Base-by-base conservation (phyloP, 2,797 vertebrate species). In the Cygnus olor region DNA sequence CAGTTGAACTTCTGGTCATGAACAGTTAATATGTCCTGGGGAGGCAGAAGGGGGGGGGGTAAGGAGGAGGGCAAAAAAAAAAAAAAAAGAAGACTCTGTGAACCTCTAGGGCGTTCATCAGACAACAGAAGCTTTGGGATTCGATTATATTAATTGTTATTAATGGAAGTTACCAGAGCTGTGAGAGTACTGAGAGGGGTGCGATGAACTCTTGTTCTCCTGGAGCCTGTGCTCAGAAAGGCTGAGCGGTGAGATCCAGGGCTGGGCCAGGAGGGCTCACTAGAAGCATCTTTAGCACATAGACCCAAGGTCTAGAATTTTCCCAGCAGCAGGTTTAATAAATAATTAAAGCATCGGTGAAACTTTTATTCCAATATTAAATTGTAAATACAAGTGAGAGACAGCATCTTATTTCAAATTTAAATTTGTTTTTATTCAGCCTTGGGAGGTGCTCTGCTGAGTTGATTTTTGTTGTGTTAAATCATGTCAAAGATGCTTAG, bases 361-460 rank as follows among this genome's bases (percentile, higher is more conserved):
- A 95, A 95, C 89, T 91, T 90, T 51, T 91, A 30, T 95, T 94
- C 89, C 82, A 85, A 88, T 96, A 94, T 92, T 49, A 93, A 90
- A 81, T 81, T 93, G 89, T 95, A 95, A 84, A 88, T 92, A 89
- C 72, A 89, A 89, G 60, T 80, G 66, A 83, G 89, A 88, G 91
- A 94, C 70, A 69, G 80, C 80, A 70, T 96, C 94, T 88, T 85
- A 91, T 93, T 96, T 97, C 66, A 83, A 70, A 92, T 91, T 93
- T 88, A 84, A 91, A 88, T 93, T 92, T 81, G 47, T 91, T 92
- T 95, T 89, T 88, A 60, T 91, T 88, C 87, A 94, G 70, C 82
- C 66, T 85, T 88, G 72, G 86, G 69, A 94, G 38, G 49, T 90
- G 61, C 80, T 85, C 60, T 36, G 2, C 65, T 74, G 80, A 87